Conservation (phyloP, 2,797 vertebrate species). For the Acanthurus tractus region DNA sequence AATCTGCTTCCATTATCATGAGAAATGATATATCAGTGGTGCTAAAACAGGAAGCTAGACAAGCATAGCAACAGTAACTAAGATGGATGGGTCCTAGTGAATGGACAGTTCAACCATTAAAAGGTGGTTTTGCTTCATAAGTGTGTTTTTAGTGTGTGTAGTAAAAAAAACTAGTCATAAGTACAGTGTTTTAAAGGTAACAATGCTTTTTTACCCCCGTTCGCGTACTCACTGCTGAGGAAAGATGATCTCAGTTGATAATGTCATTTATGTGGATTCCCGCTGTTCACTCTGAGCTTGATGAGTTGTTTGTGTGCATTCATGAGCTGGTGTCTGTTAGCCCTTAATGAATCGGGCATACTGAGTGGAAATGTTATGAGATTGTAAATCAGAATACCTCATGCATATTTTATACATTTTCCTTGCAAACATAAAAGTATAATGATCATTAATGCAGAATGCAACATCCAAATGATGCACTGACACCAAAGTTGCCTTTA, state of each 20-base stretch:
- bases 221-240: background rate
- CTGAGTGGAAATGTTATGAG: slow-evolving; percentile 53
- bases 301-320: slow-evolving; percentile 36
- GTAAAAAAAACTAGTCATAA: background rate
- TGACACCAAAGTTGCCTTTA: slow-evolving; percentile 21
- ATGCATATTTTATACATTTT: slow-evolving; percentile 63
- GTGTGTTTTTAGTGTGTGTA: background rate
- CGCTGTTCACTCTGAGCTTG: slow-evolving; percentile 36
- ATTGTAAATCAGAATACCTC: slow-evolving; percentile 63
- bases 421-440: slow-evolving; percentile 44
- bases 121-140: background rate
- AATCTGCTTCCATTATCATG: background rate
- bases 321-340: slow-evolving; percentile 35
- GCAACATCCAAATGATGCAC: slow-evolving; percentile 33
- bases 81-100: background rate
- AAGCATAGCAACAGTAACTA: background rate
- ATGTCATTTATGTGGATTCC: slow-evolving; percentile 53
- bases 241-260: slow-evolving; percentile 38
- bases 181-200: background rate
- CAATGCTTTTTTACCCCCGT: background rate
- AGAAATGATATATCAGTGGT: background rate
- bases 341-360: slow-evolving; percentile 56
- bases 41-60: background rate
- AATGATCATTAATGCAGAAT: slow-evolving; percentile 48
- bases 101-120: background rate